Percentiles rank a stretch among this genome's conserved stretches.
phyloP scores from a whole-genome alignment of 1,140 invertebrate genomes.

The Bradynema listronoti region DNA sequence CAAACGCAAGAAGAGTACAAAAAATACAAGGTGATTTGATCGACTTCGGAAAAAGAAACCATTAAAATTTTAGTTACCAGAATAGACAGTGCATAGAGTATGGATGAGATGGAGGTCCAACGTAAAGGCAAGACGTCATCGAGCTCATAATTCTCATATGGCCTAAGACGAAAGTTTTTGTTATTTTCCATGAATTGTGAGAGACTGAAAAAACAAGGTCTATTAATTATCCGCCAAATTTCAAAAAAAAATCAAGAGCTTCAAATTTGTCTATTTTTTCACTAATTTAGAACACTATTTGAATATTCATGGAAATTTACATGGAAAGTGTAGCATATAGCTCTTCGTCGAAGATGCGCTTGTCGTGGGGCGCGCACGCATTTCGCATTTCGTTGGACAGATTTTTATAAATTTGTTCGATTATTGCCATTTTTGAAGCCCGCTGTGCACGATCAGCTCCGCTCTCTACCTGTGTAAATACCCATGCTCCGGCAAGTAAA shows the following conservation, averaged over 20 bases:
- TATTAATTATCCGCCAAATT: too few species aligned
- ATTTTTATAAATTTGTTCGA: conserved; percentile 23
- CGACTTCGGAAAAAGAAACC: conserved; percentile 25
- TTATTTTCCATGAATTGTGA: conserved; percentile 49
- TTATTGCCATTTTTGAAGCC: conserved; percentile 39
- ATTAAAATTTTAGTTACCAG: conserved; percentile 36
- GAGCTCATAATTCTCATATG: conserved; percentile 3
- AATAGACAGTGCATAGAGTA: conserved; percentile 56
- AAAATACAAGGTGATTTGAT: conserved; percentile 42
- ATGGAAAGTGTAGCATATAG: conserved; percentile 23
- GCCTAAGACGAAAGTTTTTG: conserved; percentile 27
- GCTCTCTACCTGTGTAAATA: conserved; percentile 60
- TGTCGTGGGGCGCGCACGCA: conserved; percentile 19
- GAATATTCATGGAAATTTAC: conserved; percentile 1
- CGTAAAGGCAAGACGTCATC: conserved; percentile 30
- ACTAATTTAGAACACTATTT: neutral
- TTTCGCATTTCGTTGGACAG: conserved; percentile 20
- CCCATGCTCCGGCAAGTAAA: conserved; percentile 61
- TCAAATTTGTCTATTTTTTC: neutral
- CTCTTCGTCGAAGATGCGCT: conserved; percentile 12
- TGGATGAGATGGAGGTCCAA: conserved; percentile 48
- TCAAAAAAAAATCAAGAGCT: neutral
- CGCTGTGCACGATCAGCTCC: conserved; percentile 44
- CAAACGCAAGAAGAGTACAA: neutral
- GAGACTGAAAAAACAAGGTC: too few species aligned